Evolutionary conservation across 2,113 vertebrate genomes (phyloP).

Genomic region (Sylvia atricapilla): DNA sequence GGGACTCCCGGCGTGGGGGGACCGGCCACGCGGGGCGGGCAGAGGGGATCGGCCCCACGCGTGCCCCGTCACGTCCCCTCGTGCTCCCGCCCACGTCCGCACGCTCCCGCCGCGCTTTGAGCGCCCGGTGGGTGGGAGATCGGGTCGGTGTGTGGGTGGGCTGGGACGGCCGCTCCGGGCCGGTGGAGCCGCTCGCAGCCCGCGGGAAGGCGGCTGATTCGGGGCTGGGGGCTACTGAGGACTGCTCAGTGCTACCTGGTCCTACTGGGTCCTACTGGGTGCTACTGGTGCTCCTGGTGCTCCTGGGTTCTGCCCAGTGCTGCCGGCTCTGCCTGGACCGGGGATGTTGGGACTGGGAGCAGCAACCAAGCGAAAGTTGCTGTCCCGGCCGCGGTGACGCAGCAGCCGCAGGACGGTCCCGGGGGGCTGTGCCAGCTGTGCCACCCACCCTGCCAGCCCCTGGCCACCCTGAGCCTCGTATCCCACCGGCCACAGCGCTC

Average conservation of each 20-base stretch:
- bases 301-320: neutral
- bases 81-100: neutral
- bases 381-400: neutral
- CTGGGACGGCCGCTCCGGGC: neutral
- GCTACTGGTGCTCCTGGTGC: neutral
- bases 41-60: neutral
- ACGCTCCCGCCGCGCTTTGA: neutral
- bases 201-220: neutral
- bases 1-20: neutral
- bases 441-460: neutral
- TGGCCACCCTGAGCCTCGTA: neutral
- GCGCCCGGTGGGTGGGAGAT: neutral
- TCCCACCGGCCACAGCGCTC: accelerated
- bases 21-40: neutral
- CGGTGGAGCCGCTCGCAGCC: neutral
- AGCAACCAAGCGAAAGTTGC: neutral
- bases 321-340: neutral
- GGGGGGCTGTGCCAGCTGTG: neutral
- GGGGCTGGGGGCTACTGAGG: neutral
- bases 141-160: neutral
- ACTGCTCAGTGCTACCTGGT: neutral
- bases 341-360: neutral
- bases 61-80: neutral
- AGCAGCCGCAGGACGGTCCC: neutral
- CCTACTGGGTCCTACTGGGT: neutral